These are phyloP conservation scores for Papilio xuthus DNA, from an alignment of 1,140 invertebrate genomes.

Conservation along the genomic window DNA sequence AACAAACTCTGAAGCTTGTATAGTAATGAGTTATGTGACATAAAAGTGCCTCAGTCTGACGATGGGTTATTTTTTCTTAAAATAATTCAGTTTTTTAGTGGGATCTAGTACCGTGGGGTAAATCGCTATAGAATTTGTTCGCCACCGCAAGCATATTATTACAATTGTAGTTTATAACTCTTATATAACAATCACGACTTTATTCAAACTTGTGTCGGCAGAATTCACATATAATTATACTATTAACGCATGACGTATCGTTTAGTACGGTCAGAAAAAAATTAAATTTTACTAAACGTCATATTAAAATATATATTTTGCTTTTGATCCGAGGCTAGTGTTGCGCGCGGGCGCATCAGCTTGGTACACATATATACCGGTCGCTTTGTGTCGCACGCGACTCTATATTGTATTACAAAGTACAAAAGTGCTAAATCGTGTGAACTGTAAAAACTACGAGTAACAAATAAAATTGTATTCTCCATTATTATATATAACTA, in stretches of 20 bases:
- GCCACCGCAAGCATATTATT: conserved; percentile 19
- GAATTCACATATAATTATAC: conserved; percentile 34
- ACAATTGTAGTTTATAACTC: not conserved
- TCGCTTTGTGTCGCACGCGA: conserved; percentile 36
- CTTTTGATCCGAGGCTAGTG: not conserved
- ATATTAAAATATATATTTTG: not conserved
- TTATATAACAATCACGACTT: conserved; percentile 30
- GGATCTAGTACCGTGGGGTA: not conserved
- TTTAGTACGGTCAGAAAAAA: not conserved
- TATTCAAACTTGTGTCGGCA: conserved; percentile 30
- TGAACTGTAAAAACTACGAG: conserved; percentile 42
- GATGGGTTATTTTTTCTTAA: no score
- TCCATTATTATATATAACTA: conserved; percentile 59
- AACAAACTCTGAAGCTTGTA: not conserved
- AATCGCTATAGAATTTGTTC: not conserved
- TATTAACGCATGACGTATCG: conserved; percentile 22
- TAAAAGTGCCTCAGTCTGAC: no score
- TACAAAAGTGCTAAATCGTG: conserved; percentile 41
- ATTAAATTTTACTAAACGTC: not conserved
- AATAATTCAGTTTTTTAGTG: no score
- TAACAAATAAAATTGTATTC: conserved; percentile 54
- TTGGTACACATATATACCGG: not conserved
- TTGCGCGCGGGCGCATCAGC: not conserved
- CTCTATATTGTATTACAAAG: conserved; percentile 43
- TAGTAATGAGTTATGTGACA: not conserved